Base-by-base conservation (phyloP, 1,140 invertebrate genomes). In the Cyclina sinensis region DNA sequence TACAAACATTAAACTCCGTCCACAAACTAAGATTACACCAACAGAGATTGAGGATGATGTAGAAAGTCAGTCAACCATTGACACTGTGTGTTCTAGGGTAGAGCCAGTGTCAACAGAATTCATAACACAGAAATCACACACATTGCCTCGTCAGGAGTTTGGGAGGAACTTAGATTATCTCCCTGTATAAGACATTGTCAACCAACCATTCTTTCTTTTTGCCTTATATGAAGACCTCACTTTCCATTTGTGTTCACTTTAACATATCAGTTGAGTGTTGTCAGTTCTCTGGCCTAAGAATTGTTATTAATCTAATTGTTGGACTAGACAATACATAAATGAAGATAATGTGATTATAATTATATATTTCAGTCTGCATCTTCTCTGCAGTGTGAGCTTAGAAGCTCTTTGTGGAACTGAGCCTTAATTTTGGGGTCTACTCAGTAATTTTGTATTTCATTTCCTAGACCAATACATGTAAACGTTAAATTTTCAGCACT, bases 1-100 rank as follows among this genome's bases (percentile, higher is more conserved):
- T 30, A 89, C 90, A 9, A 94, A 84, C 88, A 68, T 93, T 3
- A 91, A 90, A 80, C 43, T 92, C 2, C 83, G 92, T 21, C 86
- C 88, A 59, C 79, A 46, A 16, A 54, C 91, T 21, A 80, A 80
- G 24, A 86, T 92, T 14, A 85, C 73, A 43, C 91, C 91, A 16
- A 70, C 57, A 7, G 54, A 32, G 5, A 54, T 24, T 35, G 46
- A 76, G 32, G 70, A 68, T 62, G 91, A 92, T 59, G 35, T 86
- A 27, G 90, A 91, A 54, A 89, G 79, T 27, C 87, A 91, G 24
- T 57, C 70, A 39, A 24, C 79, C 14, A 79, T 79, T 21, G 85
- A 87, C 7, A 78, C 85, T 5, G 74, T 78, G 14, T 79, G 48
- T 68, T 65, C 74, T 39, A 62, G 62, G 51, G 59, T 70, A 21